Base-by-base conservation (phyloP, 2,797 vertebrate species). In the Mormyrops boulengeri region DNA sequence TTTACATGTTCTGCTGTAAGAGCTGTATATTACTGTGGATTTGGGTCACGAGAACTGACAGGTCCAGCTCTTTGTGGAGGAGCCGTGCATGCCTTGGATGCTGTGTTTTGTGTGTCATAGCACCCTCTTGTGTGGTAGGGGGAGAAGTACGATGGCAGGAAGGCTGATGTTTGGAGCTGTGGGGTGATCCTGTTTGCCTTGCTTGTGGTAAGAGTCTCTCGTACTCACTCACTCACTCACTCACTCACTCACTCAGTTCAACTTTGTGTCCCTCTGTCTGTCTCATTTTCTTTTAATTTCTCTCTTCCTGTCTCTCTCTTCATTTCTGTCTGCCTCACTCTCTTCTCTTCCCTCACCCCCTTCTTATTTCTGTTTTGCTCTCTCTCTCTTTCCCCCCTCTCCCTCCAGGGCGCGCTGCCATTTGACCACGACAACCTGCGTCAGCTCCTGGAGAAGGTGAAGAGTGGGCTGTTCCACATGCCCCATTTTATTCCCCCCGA, bases 101-200 rank as follows among this genome's bases (percentile, higher is more conserved):
- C 73, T 41, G 34, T 44, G 73, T 8, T 80, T 41, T 89, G 89
- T 89, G 47, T 87, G 82, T 91, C 85, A 84, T 87, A 60, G 82
- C 30, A 12, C 2, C 49, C 87, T 88, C 66, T 22, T 91, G 88
- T 89, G 53, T 52, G 84, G 14, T 91, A 98, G 97, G 97, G 97
- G 1, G 97, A 98, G 90, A 97, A 98, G 92, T 98, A 98, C 0
- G 97, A 98, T 0, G 97, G 97, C 30, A 96, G 97, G 57, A 94
- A 97, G 66, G 97, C 97, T 0, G 97, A 98, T 89, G 97, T 98
- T 87, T 98, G 97, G 97, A 98, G 97, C 92, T 98, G 97, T 89
- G 97, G 97, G 1, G 97, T 98, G 91, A 98, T 98, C 92, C 97
- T 98, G 77, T 98, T 98, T 85, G 97, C 97, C 88, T 96, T 98